phyloP scores from a whole-genome alignment of 2,113 vertebrate species.

The Mesoclemmys tuberculata region DNA sequence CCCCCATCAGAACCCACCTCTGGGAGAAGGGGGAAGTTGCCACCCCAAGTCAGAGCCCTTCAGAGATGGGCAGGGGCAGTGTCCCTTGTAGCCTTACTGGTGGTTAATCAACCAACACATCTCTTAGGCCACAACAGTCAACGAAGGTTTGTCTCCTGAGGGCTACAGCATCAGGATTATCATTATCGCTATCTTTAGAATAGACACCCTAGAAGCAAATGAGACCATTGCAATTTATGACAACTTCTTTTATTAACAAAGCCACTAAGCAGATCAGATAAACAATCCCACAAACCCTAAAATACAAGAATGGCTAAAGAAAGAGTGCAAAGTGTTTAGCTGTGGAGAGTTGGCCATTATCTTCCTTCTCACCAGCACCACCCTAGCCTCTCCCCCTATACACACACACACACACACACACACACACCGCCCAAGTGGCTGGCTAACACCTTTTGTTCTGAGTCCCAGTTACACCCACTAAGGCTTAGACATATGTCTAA shows the following conservation, averaged over 20 bases:
- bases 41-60: background rate
- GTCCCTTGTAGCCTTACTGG: background rate
- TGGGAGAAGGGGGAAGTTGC: no score
- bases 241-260: background rate
- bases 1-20: no score
- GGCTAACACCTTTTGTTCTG: background rate
- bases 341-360: no score
- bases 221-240: background rate
- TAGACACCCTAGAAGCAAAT: background rate
- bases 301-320: background rate
- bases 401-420: no score
- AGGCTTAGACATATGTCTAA: background rate
- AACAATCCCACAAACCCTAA: background rate
- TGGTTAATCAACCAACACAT: background rate
- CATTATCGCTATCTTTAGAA: background rate
- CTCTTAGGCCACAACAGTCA: background rate
- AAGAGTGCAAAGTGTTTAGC: background rate
- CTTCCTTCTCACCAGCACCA: no score
- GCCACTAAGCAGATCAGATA: background rate
- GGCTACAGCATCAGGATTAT: background rate
- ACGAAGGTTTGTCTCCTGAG: background rate
- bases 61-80: background rate
- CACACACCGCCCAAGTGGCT: no score
- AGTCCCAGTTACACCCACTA: background rate
- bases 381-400: background rate